A percentile compares a stretch with the other conserved stretches of the same genome.
These are phyloP conservation scores for Caenorhabditis sp. DNA, from an alignment of 2,888 invertebrate genomes.

Conservation along the genomic window DNA sequence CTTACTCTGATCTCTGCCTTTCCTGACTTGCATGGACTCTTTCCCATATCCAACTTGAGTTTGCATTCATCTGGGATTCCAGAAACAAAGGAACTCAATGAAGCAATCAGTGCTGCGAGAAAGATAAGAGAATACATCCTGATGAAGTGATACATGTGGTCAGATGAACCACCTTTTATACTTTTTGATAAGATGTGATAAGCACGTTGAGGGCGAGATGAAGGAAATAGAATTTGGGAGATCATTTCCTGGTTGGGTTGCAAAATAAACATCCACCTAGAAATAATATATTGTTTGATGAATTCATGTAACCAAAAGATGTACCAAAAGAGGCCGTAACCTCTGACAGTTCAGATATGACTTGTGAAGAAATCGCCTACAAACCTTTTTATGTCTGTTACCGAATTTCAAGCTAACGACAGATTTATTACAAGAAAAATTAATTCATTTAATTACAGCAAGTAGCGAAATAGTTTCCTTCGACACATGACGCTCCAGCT, in stretches of 20 bases:
- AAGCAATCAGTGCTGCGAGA: not conserved
- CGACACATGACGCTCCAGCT: constrained; percentile 56
- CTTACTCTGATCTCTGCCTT: constrained; percentile 41
- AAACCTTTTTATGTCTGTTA: no score
- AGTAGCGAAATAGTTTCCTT: constrained; percentile 67
- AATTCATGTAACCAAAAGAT: not conserved
- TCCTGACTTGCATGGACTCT: constrained; percentile 34
- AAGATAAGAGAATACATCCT: not conserved
- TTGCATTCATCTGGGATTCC: constrained; percentile 15
- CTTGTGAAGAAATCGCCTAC: no score
- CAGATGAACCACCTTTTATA: not conserved
- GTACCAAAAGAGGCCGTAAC: no score
- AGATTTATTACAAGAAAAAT: not conserved
- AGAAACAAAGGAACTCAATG: not conserved
- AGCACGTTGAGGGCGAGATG: constrained; percentile 8
- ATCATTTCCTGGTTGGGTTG: constrained; percentile 1
- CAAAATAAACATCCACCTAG: not conserved
- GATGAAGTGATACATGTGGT: not conserved
- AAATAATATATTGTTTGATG: not conserved
- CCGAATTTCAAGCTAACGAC: no score
- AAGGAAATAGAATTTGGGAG: not conserved
- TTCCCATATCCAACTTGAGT: constrained; percentile 35
- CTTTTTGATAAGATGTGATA: not conserved
- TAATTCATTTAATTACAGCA: constrained; percentile 60
- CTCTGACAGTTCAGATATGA: no score